Percentiles rank a stretch among this genome's conserved stretches.
Evolutionary conservation across 2,888 invertebrate species (phyloP).

Genomic region (Cotesia congregata): DNA sequence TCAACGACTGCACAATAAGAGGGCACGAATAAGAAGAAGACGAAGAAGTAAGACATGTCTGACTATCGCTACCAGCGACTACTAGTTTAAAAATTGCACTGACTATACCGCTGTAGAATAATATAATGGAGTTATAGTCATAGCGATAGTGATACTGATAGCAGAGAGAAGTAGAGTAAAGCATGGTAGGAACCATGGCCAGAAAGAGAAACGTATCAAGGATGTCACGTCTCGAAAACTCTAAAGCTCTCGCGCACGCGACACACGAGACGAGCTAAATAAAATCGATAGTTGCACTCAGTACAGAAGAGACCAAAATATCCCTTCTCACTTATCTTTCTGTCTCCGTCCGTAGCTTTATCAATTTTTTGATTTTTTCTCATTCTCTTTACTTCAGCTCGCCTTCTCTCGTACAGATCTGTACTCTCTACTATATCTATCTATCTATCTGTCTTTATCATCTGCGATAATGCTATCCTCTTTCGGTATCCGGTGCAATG

Average conservation of each 20-base stretch:
- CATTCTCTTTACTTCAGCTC: constrained; percentile 39
- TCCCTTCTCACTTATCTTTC: not conserved
- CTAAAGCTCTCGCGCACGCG: constrained; percentile 46
- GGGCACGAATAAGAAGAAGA: too few relatives aligned
- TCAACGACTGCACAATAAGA: not conserved
- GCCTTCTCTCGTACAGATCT: too few relatives aligned
- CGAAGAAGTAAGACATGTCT: too few relatives aligned
- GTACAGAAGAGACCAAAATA: constrained; percentile 35
- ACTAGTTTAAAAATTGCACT: too few relatives aligned
- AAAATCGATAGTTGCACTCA: constrained; percentile 64
- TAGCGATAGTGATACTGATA: too few relatives aligned
- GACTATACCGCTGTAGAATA: too few relatives aligned
- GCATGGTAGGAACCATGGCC: not conserved
- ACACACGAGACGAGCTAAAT: constrained; percentile 59
- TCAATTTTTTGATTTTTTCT: not conserved
- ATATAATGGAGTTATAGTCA: too few relatives aligned
- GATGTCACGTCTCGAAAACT: constrained; percentile 21
- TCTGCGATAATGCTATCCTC: constrained; percentile 40
- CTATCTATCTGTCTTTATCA: constrained; percentile 28
- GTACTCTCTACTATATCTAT: constrained; percentile 37
- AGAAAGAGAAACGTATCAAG: constrained; percentile 3
- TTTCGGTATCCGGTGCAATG: constrained; percentile 58
- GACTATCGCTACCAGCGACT: too few relatives aligned
- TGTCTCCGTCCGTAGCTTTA: not conserved
- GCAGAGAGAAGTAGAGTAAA: not conserved